A percentile compares a stretch with the other conserved stretches of the same genome.
These are phyloP conservation scores for Buceros bicornis DNA, from an alignment of 2,797 vertebrate species.

Conservation along the genomic window DNA sequence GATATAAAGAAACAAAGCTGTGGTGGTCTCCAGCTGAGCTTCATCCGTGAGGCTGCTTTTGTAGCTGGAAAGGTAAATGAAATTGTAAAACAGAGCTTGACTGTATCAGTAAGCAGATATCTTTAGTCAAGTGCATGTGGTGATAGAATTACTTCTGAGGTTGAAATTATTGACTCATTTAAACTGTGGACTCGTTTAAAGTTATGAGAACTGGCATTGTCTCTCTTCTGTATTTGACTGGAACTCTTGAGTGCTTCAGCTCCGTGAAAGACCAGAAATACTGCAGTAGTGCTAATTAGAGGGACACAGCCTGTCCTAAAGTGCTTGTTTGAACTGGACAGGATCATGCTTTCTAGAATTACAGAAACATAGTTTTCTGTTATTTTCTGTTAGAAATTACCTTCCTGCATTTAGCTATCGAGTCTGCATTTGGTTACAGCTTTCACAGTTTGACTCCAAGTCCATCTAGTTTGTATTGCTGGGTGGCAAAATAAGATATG, in stretches of 20 bases:
- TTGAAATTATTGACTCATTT: background rate
- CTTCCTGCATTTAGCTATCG: background rate
- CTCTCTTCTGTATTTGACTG: background rate
- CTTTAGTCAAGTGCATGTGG: background rate
- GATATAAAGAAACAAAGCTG: constrained; percentile 14
- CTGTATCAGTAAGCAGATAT: background rate
- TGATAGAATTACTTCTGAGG: background rate
- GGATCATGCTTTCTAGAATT: background rate
- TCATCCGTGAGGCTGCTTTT: background rate
- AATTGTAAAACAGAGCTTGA: background rate
- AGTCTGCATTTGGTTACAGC: background rate
- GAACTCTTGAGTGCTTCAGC: background rate
- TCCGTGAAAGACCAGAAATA: background rate
- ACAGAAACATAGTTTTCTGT: background rate
- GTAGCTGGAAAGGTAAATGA: constrained; percentile 8
- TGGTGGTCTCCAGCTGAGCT: background rate
- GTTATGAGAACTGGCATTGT: background rate
- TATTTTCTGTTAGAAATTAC: background rate
- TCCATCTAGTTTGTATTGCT: background rate
- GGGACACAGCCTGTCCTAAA: background rate
- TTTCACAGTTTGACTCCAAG: background rate
- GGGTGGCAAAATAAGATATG: background rate
- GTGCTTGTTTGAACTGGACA: background rate
- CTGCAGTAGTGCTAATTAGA: background rate
- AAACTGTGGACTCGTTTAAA: background rate